These are phyloP conservation scores for Hydrotaea cyrtoneurina DNA, from an alignment of 2,888 invertebrate genomes.

Conservation along the genomic window DNA sequence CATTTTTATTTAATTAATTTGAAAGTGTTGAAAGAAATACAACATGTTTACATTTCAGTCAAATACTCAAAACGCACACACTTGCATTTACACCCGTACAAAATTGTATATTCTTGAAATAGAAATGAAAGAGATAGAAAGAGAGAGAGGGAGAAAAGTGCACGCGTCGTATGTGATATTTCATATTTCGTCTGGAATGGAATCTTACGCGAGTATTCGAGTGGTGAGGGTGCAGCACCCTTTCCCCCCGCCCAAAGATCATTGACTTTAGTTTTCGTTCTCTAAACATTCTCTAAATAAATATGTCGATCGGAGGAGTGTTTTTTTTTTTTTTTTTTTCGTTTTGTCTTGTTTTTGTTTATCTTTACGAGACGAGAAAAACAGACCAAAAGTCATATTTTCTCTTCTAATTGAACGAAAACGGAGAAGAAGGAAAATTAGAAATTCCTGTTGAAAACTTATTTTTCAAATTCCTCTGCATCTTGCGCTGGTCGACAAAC, in stretches of 20 bases:
- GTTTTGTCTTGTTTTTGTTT: slow-evolving; percentile 5
- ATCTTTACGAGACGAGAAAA: slow-evolving; percentile 23
- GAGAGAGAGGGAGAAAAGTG: too few species aligned
- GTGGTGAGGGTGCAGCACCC: not conserved
- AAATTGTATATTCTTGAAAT: not conserved
- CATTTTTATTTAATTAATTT: slow-evolving; percentile 60
- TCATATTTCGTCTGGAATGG: slow-evolving; percentile 50
- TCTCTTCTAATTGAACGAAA: not conserved
- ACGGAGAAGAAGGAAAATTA: too few species aligned
- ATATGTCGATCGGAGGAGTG: slow-evolving; percentile 19
- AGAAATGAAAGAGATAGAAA: slow-evolving; percentile 2
- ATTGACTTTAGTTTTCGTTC: slow-evolving; percentile 44
- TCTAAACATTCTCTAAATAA: slow-evolving; percentile 20
- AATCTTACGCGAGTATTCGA: not conserved
- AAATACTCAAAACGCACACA: slow-evolving; percentile 26
- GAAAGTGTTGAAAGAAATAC: slow-evolving; percentile 62
- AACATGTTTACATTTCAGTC: slow-evolving; percentile 53
- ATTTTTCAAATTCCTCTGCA: slow-evolving; percentile 1
- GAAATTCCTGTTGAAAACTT: not conserved
- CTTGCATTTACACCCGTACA: not conserved
- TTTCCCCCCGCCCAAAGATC: slow-evolving; percentile 34
- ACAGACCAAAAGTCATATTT: slow-evolving; percentile 8
- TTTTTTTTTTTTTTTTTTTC: not conserved
- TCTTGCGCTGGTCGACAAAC: not conserved
- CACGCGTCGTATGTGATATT: slow-evolving; percentile 50